Conservation (phyloP, 2,888 invertebrate genomes). For the Mythimna loreyi region DNA sequence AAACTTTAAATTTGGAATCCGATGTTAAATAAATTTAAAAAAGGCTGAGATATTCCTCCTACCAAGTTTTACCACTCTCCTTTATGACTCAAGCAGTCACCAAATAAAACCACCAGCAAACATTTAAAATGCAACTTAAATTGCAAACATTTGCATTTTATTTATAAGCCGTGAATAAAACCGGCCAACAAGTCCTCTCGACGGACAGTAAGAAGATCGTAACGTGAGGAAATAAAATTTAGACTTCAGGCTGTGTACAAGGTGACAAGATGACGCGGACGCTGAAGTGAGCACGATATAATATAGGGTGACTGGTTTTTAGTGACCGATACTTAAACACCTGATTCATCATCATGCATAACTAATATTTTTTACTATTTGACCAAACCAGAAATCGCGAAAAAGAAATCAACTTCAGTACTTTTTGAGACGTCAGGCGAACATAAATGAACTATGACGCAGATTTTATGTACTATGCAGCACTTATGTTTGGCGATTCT, state of each 20-base stretch:
- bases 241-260: neutral
- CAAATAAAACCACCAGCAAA: constrained; percentile 4
- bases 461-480: no score
- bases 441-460: no score
- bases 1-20: no score
- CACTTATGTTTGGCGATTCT: no score
- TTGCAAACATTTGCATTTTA: constrained; percentile 26
- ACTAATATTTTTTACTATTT: no score
- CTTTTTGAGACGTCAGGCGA: no score
- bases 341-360: no score
- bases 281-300: neutral
- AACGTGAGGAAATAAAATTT: constrained; percentile 29
- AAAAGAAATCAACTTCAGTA: no score
- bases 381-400: no score
- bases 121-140: constrained; percentile 5
- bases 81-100: neutral
- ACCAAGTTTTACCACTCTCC: neutral
- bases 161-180: constrained; percentile 26
- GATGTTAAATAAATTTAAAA: no score
- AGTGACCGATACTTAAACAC: no score
- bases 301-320: no score
- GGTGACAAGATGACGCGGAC: neutral
- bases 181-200: constrained; percentile 27
- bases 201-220: constrained; percentile 8
- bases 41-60: neutral